Evolutionary conservation across 64 coral and sea anemone species (phyloP).

Genomic region (Porites australiensis): DNA sequence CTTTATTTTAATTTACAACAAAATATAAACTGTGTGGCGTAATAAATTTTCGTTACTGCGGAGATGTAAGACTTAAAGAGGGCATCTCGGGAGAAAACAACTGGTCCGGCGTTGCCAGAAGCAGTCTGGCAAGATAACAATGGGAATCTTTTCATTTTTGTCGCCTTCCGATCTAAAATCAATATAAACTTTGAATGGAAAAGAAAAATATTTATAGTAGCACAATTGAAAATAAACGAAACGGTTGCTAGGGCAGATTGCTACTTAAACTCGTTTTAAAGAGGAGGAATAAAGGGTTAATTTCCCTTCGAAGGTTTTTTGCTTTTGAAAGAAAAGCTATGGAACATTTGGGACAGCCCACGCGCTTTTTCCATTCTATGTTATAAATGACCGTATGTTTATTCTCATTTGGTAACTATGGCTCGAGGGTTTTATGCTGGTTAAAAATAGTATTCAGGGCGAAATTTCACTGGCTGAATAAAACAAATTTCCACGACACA

Average conservation of each 20-base stretch:
- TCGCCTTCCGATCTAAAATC: slow-evolving; percentile 1
- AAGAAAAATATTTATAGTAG: slow-evolving; percentile 27
- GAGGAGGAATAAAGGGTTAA: neutral
- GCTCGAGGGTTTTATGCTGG: no score
- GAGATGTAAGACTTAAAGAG: neutral
- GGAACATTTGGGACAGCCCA: no score
- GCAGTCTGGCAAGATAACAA: neutral
- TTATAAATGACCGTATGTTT: no score
- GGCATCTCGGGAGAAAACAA: neutral
- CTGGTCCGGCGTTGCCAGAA: neutral
- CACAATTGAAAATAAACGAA: neutral
- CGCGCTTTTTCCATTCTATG: no score
- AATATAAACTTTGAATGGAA: slow-evolving; percentile 11
- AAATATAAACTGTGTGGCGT: neutral
- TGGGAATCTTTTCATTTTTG: neutral
- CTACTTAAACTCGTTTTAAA: no score
- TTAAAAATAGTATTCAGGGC: no score
- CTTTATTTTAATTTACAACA: slow-evolving; percentile 3
- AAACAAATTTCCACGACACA: no score
- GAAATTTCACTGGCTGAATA: no score
- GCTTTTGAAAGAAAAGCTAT: no score
- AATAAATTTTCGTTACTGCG: neutral
- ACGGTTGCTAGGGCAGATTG: neutral
- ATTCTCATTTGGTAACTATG: no score
- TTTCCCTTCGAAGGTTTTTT: neutral